Base-by-base conservation (phyloP, 2,888 invertebrate genomes). In the Dusona sp. region DNA sequence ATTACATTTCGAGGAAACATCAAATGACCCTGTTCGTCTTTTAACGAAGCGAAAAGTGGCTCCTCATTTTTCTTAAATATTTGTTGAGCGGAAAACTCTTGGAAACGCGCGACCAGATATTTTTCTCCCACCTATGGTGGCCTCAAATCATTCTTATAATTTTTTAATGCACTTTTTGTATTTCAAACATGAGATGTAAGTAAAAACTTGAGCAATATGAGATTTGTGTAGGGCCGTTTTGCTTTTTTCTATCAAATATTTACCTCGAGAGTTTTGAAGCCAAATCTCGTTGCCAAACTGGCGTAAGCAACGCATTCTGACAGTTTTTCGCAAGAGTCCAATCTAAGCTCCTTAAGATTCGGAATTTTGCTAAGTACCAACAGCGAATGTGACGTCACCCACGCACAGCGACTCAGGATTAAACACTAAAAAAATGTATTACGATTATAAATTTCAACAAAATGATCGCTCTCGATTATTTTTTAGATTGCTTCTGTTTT, bases 281-380 rank as follows among this genome's bases (percentile, higher is more conserved):
- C 98, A 91, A 96, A 97, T 89, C 97, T 94, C 0, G 97, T 95
- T 0, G 97, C 96, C 83, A 98, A 95, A 91, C 97, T 97, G 0
- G 97, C 96, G 93, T 97, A 97, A 0, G 97, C 97, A 22, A 97
- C 96, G 90, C 97, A 97, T 92, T 97, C 97, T 0, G 95, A 95
- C 87, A 98, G 94, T 72, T 96, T 95, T 79, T 94, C 94, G 90
- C 98, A 98, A 57, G 96, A 96, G 64, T 96, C 95, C 88, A 97
- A 93, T 80, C 96, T 95, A 7, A 98, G 94, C 57, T 96, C 95
- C 61, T 95, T 95, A 38, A 98, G 94, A 8, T 94, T 93, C 1
- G 95, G 94, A 91, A 97, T 94, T 94, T 97, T 98, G 90, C 97
- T 97, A 1, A 98, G 94, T 0, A 97, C 96, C 93, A 98, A 95